phyloP scores from a whole-genome alignment of 2,888 invertebrate genomes.

The Dascillus cervinus region DNA sequence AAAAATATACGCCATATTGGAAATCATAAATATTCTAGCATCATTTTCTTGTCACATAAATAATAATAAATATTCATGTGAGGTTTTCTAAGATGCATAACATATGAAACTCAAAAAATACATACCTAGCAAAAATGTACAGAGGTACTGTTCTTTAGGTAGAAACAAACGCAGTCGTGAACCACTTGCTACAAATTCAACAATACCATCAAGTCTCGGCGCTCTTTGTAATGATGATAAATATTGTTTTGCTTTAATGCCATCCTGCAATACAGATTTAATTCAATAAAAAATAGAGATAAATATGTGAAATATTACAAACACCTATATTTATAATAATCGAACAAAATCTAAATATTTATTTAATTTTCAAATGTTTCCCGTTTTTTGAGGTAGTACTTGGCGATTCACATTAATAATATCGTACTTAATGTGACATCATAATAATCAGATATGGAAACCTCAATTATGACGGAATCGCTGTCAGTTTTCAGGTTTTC shows the following conservation, averaged over 20 bases:
- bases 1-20: conserved; percentile 11
- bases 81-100: conserved; percentile 12
- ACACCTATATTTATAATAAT: no score
- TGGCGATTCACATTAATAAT: no score
- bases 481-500: no score
- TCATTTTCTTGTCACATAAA: conserved; percentile 9
- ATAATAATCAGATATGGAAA: no score
- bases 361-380: no score
- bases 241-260: conserved; percentile 82
- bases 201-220: conserved; percentile 82
- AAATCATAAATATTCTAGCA: conserved; percentile 16
- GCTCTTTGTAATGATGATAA: conserved; percentile 89
- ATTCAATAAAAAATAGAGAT: not conserved
- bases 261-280: conserved; percentile 49
- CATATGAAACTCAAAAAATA: conserved; percentile 19
- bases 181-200: conserved; percentile 96
- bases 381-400: no score
- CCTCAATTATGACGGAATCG: no score
- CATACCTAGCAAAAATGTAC: conserved; percentile 87
- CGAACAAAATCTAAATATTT: no score
- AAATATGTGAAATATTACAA: no score
- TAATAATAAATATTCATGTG: conserved; percentile 4
- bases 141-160: conserved; percentile 88
- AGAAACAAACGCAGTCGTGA: conserved; percentile 89
- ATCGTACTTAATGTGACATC: no score